A percentile compares a stretch with the other conserved stretches of the same genome.
These are phyloP conservation scores for Hecatera dysodea DNA, from an alignment of 2,888 invertebrate species.

Conservation along the genomic window DNA sequence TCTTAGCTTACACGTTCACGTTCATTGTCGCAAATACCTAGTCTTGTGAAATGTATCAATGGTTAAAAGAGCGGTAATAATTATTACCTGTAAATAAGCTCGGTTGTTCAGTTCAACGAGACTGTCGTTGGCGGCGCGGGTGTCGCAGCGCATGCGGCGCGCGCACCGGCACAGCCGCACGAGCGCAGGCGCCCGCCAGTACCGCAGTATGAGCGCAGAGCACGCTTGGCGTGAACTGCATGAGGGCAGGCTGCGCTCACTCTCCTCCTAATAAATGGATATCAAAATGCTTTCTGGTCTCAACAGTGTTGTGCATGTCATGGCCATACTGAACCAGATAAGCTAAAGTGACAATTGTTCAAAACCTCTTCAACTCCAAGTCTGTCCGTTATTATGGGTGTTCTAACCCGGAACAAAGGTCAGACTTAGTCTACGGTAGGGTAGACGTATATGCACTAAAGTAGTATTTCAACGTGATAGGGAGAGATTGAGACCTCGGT, in stretches of 20 bases:
- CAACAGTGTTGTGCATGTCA: not conserved
- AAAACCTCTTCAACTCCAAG: not conserved
- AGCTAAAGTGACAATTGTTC: not conserved
- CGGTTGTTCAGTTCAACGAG: constrained; percentile 90
- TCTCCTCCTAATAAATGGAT: constrained; percentile 85
- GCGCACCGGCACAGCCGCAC: constrained; percentile 92
- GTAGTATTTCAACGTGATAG: not conserved
- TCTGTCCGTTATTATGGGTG: not conserved
- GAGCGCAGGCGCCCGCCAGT: constrained; percentile 91
- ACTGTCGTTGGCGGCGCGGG: constrained; percentile 63
- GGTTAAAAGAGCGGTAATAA: not conserved
- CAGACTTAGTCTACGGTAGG: not conserved
- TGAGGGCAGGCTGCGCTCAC: constrained; percentile 90
- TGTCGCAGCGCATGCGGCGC: constrained; percentile 84
- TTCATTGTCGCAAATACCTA: not conserved
- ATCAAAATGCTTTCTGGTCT: not conserved
- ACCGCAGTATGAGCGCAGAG: constrained; percentile 88
- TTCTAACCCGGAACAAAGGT: not conserved
- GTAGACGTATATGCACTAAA: not conserved
- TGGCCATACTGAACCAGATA: not conserved
- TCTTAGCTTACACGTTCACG: not conserved
- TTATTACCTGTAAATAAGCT: constrained; percentile 90
- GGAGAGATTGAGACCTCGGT: no score
- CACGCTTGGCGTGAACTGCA: constrained; percentile 89
- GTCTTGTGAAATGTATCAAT: not conserved